Evolutionary conservation across 2,113 vertebrate genomes (phyloP).

Genomic region (Potamarius usumacintae): DNA sequence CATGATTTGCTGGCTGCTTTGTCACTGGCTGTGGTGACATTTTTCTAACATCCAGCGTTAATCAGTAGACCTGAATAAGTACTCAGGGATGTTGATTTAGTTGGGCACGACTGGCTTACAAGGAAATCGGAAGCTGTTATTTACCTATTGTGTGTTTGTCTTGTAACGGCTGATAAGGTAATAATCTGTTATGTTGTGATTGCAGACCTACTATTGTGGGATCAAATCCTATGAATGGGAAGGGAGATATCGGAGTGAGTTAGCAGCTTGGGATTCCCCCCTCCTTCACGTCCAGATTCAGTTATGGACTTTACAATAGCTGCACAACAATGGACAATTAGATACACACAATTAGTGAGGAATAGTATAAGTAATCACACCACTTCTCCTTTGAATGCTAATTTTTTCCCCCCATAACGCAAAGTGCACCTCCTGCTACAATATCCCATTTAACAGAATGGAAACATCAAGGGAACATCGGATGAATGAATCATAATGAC

Average conservation of each 20-base stretch:
- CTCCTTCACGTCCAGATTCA: neutral
- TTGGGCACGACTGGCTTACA: conserved; percentile 1
- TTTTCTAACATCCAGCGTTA: conserved; percentile 26
- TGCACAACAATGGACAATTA: conserved; percentile 12
- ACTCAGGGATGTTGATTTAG: conserved; percentile 24
- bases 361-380: neutral
- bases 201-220: neutral
- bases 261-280: neutral
- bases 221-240: neutral
- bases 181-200: conserved; percentile 12
- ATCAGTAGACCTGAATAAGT: conserved; percentile 40
- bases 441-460: conserved; percentile 35
- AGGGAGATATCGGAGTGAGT: neutral
- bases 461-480: conserved; percentile 23
- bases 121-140: conserved; percentile 13
- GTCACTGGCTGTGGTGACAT: conserved; percentile 40
- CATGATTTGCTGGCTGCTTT: conserved; percentile 40
- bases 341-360: neutral
- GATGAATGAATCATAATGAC: conserved; percentile 30
- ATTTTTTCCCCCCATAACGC: neutral
- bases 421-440: conserved; percentile 7
- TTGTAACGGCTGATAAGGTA: conserved; percentile 22
- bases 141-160: conserved; percentile 24
- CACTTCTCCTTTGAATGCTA: conserved; percentile 7
- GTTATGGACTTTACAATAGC: conserved; percentile 1